A percentile compares a stretch with the other conserved stretches of the same genome.
Conservation (phyloP, 2,797 vertebrate genomes). For the Octomys mimax region DNA sequence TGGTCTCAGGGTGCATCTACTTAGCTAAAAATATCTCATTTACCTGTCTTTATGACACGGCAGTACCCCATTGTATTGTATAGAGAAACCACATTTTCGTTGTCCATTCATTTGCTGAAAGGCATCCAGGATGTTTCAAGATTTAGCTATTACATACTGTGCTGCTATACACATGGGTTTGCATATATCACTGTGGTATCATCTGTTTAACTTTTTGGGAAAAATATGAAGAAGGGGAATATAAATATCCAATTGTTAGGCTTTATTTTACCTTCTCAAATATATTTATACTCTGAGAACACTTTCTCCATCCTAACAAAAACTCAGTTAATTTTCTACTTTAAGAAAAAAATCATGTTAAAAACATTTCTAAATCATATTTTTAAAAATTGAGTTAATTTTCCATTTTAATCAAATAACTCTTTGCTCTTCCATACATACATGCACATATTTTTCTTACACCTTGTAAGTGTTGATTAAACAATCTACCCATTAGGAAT, state of each 20-base stretch:
- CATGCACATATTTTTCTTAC: neutral
- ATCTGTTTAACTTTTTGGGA: neutral
- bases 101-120: neutral
- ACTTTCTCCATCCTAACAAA: neutral
- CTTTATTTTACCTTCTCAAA: conserved; percentile 56
- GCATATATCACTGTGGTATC: neutral
- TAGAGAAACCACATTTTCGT: neutral
- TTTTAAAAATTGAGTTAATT: neutral
- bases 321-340: neutral
- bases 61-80: neutral
- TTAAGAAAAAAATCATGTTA: neutral
- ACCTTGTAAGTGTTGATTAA: neutral
- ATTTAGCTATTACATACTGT: neutral
- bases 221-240: neutral
- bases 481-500: neutral
- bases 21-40: neutral
- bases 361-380: neutral
- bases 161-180: neutral
- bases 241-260: conserved; percentile 22
- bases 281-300: neutral
- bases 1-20: neutral
- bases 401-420: conserved; percentile 22
- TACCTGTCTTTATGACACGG: neutral
- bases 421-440: neutral
- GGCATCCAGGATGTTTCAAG: neutral